Evolutionary conservation across 2,888 invertebrate genomes (phyloP).

Genomic region (Cataglyphis livida): DNA sequence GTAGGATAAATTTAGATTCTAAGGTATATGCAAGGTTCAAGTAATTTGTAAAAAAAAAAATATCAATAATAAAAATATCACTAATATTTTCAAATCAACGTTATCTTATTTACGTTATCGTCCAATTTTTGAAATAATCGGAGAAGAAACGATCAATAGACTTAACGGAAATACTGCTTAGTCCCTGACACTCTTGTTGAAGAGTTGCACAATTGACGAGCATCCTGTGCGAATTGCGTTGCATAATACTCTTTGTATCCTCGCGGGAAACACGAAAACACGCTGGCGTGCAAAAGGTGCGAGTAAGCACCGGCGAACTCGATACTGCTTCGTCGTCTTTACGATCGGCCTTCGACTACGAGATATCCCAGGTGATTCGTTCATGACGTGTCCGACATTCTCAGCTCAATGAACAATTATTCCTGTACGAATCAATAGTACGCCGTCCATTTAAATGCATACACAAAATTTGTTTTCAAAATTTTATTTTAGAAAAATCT

Average conservation of each 20-base stretch:
- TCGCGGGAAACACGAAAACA: slow-evolving; percentile 68
- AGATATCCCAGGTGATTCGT: slow-evolving; percentile 38
- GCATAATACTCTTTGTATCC: slow-evolving; percentile 74
- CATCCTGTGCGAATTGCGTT: slow-evolving; percentile 63
- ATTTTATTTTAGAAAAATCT: no score
- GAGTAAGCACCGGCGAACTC: slow-evolving; percentile 14
- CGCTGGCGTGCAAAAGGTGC: slow-evolving; percentile 63
- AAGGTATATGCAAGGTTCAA: background rate
- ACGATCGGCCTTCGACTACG: slow-evolving; percentile 34
- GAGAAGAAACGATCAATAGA: slow-evolving; percentile 34
- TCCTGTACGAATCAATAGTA: background rate
- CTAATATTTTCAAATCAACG: background rate
- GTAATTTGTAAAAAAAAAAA: background rate
- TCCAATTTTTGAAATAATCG: slow-evolving; percentile 25
- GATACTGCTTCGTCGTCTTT: slow-evolving; percentile 30
- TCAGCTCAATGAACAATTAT: slow-evolving; percentile 18
- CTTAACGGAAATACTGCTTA: slow-evolving; percentile 53
- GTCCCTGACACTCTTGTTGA: slow-evolving; percentile 63
- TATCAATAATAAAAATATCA: no score
- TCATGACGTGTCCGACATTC: background rate
- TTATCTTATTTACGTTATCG: background rate
- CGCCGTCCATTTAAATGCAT: background rate
- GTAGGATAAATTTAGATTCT: background rate
- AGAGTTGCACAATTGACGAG: slow-evolving; percentile 64
- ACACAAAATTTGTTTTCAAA: no score